Evolutionary conservation across 2,888 invertebrate genomes (phyloP), one percentile per base, ranked within the genome.

Genomic region (Parnassius smintheus): DNA sequence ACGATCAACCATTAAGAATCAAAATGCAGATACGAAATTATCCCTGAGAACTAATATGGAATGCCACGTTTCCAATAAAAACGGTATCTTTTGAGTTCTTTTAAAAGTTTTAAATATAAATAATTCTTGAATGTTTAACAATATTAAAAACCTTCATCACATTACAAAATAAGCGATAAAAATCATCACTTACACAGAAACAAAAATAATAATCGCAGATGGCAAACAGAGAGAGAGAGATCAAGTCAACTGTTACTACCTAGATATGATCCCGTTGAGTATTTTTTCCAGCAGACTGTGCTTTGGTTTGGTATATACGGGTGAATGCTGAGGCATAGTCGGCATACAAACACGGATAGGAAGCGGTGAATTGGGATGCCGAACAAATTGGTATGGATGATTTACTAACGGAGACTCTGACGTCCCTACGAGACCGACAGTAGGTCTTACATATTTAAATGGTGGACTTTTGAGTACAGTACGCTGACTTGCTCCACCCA

Each of bases 301-400:
- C 22, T 79, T 77, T 10, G 74, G 72, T 11, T 80, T 83, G n/a
- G 82, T 76, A 22, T 74, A 69, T 62, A 75, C 75, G 68, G 76
- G 75, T 10, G 76, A 63, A 2, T 82, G 62, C 1, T 72, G 70
- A 25, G 69, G 75, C 65, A 82, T 66, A 0, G 82, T 67, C 9
- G 85, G 76, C 79, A 89, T 84, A 64, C 90, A 90, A 35, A 90
- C 76, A 68, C 83, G 83, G 3, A 86, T 68, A 2, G 91, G 87
- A 13, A 75, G 76, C 2, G 80, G 72, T 7, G 77, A 68, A 25
- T 35, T 48, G 2, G 75, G 68, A 18, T 85, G 80, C 75, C 79
- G 74, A n/a, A 86, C 85, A 63, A 88, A 91, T 1, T 88, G 89
- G 64, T 89, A 89, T 1, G 89, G 89, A 66, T 89, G 89, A 59